Base-by-base conservation (phyloP, 2,113 vertebrate species). In the Nesogale talazaci region DNA sequence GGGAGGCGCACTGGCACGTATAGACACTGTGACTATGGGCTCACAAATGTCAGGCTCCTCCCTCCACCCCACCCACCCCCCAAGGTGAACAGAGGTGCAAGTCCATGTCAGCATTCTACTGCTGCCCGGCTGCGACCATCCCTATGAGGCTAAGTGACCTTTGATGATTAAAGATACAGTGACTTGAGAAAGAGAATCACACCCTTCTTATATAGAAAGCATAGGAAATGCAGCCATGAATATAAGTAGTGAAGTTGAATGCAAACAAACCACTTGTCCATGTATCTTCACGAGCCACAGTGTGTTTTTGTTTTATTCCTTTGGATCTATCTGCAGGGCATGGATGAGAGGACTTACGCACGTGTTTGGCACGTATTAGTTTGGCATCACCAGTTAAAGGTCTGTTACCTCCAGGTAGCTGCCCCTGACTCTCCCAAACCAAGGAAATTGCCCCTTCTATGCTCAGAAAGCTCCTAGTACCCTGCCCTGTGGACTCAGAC, bases 161-260 rank as follows among this genome's bases (percentile, higher is more conserved):
- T 86, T 78, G 79, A 78, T 77, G 78, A 42, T 52, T 75, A 87
- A 40, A 69, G 57, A 75, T 87, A 78, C 56, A 70, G 57, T 93
- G 61, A 82, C 29, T 82, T 27, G 38, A 75, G 34, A 69, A 88
- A 67, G 59, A 70, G 31, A n/a, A 12, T 79, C 17, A 1, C 27
- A 20, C 59, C 57, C 52, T 11, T 75, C 67, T 84, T 83, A 65
- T n/a, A 52, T 63, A 38, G 10, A 2, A 76, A 75, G 82, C 38
- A 14, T 59, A 38, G 57, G 31, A 65, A 59, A 25, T 80, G 15
- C n/a, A 40, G 36, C 59, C 10, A 46, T 75, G 85, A 70, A 2
- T n/a, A 86, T 52, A 52, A 52, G n/a, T 34, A 46, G 63, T 29
- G 42, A 92, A 88, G 59, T 70, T 61, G 78, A 86, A n/a, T n/a